phyloP scores from a whole-genome alignment of 2,888 invertebrate species.

The Drosophila neonasuta region DNA sequence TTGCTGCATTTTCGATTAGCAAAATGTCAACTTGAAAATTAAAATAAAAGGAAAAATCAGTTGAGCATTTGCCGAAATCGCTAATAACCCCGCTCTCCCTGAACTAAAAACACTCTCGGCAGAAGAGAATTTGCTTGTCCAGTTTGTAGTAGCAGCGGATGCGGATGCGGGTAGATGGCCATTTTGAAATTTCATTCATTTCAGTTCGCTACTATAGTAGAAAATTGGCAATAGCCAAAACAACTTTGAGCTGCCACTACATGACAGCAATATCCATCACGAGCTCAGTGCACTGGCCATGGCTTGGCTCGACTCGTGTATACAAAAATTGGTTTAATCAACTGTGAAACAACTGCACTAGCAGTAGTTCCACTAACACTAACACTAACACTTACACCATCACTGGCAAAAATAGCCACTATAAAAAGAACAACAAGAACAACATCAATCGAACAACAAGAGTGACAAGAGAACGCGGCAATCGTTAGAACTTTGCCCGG shows the following conservation, averaged over 20 bases:
- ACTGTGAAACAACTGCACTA: conserved; percentile 73
- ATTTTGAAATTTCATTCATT: conserved; percentile 77
- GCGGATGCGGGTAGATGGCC: conserved; percentile 17
- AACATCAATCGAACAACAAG: conserved; percentile 25
- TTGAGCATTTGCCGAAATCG: conserved; percentile 47
- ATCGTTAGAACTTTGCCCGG: conserved; percentile 55
- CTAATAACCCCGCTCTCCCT: conserved; percentile 39
- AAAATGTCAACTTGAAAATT: conserved; percentile 68
- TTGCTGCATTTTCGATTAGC: conserved; percentile 78
- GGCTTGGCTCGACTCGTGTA: conserved; percentile 43
- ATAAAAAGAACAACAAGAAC: conserved; percentile 33
- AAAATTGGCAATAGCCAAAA: conserved; percentile 66
- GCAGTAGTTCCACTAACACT: conserved; percentile 2
- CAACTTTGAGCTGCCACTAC: conserved; percentile 58
- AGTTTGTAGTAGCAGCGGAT: too few relatives aligned
- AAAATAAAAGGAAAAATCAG: conserved; percentile 47
- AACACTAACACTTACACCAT: not conserved
- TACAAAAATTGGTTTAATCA: conserved; percentile 77
- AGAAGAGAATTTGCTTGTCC: too few relatives aligned
- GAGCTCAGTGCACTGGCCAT: conserved; percentile 51
- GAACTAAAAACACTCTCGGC: too few relatives aligned
- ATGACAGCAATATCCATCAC: conserved; percentile 77
- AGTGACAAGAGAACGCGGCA: conserved; percentile 41
- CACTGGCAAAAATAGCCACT: conserved; percentile 48
- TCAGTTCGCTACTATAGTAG: conserved; percentile 45